phyloP scores from a whole-genome alignment of 2,888 invertebrate genomes.

The Deroplatys truncata region DNA sequence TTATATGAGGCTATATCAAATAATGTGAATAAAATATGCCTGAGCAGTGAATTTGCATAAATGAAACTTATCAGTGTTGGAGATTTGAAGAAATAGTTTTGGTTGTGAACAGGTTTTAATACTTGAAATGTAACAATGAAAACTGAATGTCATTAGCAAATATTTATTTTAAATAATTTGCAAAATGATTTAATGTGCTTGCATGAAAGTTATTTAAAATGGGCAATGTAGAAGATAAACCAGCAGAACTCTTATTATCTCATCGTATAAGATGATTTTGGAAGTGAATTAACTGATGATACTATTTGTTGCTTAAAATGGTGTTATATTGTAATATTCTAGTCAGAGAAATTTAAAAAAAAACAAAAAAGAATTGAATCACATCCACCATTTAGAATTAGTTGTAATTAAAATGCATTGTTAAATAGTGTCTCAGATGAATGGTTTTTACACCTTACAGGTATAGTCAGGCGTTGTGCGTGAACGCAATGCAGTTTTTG shows the following conservation, averaged over 20 bases:
- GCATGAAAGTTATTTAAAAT: not conserved
- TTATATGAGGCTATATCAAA: not conserved
- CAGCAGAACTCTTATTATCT: not conserved
- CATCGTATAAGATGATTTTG: not conserved
- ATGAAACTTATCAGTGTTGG: not conserved
- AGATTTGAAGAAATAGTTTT: not conserved
- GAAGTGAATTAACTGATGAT: not conserved
- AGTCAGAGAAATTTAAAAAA: slow-evolving; percentile 8
- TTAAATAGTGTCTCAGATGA: not conserved
- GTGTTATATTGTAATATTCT: slow-evolving; percentile 21
- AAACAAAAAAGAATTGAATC: not conserved
- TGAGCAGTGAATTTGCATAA: not conserved
- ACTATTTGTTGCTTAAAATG: slow-evolving; percentile 17
- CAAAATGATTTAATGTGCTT: not conserved
- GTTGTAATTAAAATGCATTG: slow-evolving; percentile 13
- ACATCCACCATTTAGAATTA: slow-evolving; percentile 14
- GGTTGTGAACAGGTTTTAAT: not conserved
- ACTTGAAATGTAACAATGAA: not conserved
- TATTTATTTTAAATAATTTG: not conserved
- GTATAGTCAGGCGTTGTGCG: not conserved
- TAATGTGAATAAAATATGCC: not conserved
- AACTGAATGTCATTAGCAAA: not conserved
- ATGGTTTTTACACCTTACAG: not conserved
- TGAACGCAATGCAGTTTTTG: slow-evolving; percentile 2
- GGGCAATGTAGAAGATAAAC: not conserved